Percentiles rank a stretch among this genome's conserved stretches.
These are phyloP conservation scores for Actinia tenebrosa DNA, from an alignment of 64 coral and sea anemone species.

Conservation along the genomic window DNA sequence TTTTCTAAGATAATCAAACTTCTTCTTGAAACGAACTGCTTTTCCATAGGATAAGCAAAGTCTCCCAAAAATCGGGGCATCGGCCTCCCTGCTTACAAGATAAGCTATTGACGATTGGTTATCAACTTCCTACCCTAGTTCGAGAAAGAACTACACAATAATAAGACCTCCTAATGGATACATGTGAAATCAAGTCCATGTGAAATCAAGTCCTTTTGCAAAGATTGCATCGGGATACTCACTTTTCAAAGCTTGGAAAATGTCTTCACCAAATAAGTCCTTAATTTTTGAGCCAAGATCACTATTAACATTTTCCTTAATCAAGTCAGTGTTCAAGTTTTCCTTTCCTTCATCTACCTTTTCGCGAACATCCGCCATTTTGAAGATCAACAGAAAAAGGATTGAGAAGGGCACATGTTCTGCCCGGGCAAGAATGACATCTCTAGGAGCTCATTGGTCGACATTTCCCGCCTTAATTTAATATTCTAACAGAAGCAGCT, in stretches of 20 bases:
- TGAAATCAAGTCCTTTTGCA: no score
- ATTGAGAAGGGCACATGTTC: no score
- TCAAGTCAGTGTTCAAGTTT: neutral
- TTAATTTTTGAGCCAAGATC: constrained; percentile 35
- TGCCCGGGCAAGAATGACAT: neutral
- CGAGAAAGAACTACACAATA: neutral
- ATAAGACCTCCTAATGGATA: neutral
- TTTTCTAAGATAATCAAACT: constrained; percentile 25
- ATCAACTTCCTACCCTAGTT: constrained; percentile 31
- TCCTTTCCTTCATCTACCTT: constrained; percentile 9
- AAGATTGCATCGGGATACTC: constrained; percentile 26
- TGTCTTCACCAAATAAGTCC: constrained; percentile 32
- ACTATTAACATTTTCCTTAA: constrained; percentile 17
- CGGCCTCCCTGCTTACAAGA: constrained; percentile 1
- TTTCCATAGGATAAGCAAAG: constrained; percentile 34
- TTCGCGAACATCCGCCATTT: neutral
- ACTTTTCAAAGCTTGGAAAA: constrained; percentile 42
- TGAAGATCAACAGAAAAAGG: neutral
- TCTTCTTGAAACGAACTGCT: constrained; percentile 30
- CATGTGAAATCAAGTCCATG: neutral
- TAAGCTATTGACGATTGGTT: neutral
- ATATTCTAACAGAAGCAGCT: constrained; percentile 22
- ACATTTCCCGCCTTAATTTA: constrained; percentile 38
- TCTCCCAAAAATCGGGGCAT: constrained; percentile 33
- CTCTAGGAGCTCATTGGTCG: constrained; percentile 26